These are phyloP conservation scores for Limnodromus scolopaceus DNA, from an alignment of 2,797 vertebrate genomes.

Conservation along the genomic window DNA sequence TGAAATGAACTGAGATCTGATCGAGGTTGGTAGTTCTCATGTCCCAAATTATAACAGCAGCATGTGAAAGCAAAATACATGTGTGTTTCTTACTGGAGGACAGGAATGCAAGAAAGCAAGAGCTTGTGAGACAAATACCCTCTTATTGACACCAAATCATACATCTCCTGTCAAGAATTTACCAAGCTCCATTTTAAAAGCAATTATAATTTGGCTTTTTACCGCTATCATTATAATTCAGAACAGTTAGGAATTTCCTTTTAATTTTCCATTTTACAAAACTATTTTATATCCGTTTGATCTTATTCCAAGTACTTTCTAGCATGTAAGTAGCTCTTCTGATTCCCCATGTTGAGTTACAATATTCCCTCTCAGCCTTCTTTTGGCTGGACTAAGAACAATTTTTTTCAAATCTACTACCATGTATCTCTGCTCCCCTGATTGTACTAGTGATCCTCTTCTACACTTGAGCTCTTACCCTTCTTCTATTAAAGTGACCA, in stretches of 20 bases:
- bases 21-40: neutral
- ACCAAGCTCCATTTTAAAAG: neutral
- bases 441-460: neutral
- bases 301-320: neutral
- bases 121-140: neutral
- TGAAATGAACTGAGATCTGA: neutral
- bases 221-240: neutral
- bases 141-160: neutral
- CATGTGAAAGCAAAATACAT: neutral
- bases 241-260: neutral
- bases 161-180: neutral
- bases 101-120: neutral
- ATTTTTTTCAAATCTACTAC: neutral
- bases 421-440: neutral
- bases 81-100: neutral
- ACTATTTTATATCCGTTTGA: neutral
- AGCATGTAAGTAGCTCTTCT: neutral
- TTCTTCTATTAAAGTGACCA: neutral
- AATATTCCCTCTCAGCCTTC: neutral
- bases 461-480: neutral
- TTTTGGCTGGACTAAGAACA: neutral
- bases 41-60: neutral
- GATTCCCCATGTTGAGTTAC: neutral
- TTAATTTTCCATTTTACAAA: neutral
- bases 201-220: neutral